Percentiles rank a stretch among this genome's conserved stretches.
Conservation (phyloP, 1,140 invertebrate genomes). For the Drosophila grimshawi region DNA sequence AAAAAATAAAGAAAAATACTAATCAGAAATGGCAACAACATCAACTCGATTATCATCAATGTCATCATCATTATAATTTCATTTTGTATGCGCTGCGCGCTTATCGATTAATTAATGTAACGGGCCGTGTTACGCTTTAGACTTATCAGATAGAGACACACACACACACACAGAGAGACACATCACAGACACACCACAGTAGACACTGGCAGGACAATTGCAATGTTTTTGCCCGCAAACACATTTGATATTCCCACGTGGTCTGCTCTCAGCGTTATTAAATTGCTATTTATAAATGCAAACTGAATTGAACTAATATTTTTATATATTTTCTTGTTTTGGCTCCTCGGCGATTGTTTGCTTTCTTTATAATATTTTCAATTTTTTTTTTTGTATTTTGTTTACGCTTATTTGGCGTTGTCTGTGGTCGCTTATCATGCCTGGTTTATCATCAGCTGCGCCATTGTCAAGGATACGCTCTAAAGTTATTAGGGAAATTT, state of each 20-base stretch:
- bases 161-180: slow-evolving; percentile 15
- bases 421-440: slow-evolving; percentile 32
- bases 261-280: slow-evolving; percentile 77
- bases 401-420: slow-evolving; percentile 24
- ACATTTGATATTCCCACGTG: slow-evolving; percentile 77
- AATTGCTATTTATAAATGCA: slow-evolving; percentile 75
- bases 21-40: slow-evolving; percentile 67
- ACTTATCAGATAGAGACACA: slow-evolving; percentile 58
- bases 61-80: slow-evolving; percentile 50
- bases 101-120: slow-evolving; percentile 82
- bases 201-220: slow-evolving; percentile 34
- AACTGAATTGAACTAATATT: slow-evolving; percentile 37
- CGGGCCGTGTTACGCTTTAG: slow-evolving; percentile 68
- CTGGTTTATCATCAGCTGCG: slow-evolving; percentile 65
- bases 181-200: neutral
- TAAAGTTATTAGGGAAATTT: slow-evolving; percentile 57
- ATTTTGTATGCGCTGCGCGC: slow-evolving; percentile 23
- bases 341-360: neutral
- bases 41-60: slow-evolving; percentile 31
- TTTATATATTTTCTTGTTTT: slow-evolving; percentile 8
- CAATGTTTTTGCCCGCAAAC: slow-evolving; percentile 37
- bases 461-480: slow-evolving; percentile 66
- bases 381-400: slow-evolving; percentile 21
- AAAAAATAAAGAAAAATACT: slow-evolving; percentile 55
- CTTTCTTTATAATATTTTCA: neutral